phyloP scores from a whole-genome alignment of 1,140 invertebrate genomes.

The Drosophila burlai region DNA sequence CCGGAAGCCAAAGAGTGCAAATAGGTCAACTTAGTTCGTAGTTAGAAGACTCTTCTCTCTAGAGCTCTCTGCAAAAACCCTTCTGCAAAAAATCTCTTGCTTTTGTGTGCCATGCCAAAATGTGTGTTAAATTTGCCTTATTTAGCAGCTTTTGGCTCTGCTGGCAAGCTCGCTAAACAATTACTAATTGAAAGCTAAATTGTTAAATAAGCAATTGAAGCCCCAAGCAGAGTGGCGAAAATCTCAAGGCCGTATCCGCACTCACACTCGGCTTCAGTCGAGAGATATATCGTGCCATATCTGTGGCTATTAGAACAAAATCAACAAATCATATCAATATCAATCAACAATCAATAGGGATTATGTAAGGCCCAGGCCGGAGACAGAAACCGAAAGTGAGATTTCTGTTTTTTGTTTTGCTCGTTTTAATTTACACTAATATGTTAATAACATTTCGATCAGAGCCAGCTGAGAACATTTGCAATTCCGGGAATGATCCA shows the following conservation, averaged over 20 bases:
- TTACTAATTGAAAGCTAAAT: conserved; percentile 63
- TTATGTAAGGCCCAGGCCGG: conserved; percentile 39
- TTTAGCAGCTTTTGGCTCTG: conserved; percentile 57
- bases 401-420: conserved; percentile 31
- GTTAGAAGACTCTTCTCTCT: not conserved
- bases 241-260: conserved; percentile 15
- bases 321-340: not conserved
- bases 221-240: conserved; percentile 42
- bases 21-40: not conserved
- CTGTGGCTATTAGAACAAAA: conserved; percentile 19
- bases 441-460: conserved; percentile 32
- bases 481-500: conserved; percentile 15
- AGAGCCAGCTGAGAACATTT: not conserved
- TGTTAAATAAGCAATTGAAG: conserved; percentile 56
- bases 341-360: not conserved
- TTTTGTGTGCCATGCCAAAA: conserved; percentile 39
- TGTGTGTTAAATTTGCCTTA: conserved; percentile 63
- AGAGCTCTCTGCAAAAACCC: conserved; percentile 13
- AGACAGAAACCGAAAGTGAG: conserved; percentile 67
- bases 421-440: conserved; percentile 35
- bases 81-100: conserved; percentile 7
- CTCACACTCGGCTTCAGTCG: conserved; percentile 2
- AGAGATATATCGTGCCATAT: not conserved
- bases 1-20: conserved; percentile 20
- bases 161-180: conserved; percentile 64